Conservation (phyloP, 2,888 invertebrate species). For the Nemurella pictetii region DNA sequence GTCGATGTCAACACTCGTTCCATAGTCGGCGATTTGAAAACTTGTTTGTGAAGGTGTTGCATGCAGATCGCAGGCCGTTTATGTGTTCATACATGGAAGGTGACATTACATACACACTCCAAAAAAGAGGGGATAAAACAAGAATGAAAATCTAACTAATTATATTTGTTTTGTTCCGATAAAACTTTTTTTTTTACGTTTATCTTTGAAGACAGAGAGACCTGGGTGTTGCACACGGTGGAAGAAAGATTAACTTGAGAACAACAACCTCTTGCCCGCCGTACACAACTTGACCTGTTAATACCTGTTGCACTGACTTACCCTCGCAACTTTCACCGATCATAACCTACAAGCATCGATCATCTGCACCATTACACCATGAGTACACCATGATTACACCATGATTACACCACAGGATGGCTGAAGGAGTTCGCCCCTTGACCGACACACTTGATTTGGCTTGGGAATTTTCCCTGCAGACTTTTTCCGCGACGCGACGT, state of each 20-base stretch:
- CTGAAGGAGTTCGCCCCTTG: not conserved
- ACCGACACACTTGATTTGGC: not conserved
- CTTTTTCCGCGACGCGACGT: not conserved
- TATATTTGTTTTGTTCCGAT: not conserved
- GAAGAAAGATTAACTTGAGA: not conserved
- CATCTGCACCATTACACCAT: not conserved
- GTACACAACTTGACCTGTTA: no score
- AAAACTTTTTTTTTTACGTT: not conserved
- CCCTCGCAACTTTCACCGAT: not conserved
- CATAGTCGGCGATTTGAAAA: not conserved
- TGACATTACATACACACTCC: constrained; percentile 29
- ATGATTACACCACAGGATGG: not conserved
- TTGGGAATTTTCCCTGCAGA: not conserved
- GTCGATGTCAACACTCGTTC: constrained; percentile 35
- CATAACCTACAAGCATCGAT: not conserved
- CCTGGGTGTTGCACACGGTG: not conserved
- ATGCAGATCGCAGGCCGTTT: not conserved
- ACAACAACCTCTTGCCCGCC: not conserved
- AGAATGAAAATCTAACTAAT: not conserved
- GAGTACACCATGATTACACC: not conserved
- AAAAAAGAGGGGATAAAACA: not conserved
- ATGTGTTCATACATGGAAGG: constrained; percentile 24
- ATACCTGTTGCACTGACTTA: not conserved
- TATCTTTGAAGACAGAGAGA: not conserved
- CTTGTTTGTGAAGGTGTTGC: not conserved